These are phyloP conservation scores for Magallana angulata DNA, from an alignment of 1,140 invertebrate genomes.

Conservation along the genomic window DNA sequence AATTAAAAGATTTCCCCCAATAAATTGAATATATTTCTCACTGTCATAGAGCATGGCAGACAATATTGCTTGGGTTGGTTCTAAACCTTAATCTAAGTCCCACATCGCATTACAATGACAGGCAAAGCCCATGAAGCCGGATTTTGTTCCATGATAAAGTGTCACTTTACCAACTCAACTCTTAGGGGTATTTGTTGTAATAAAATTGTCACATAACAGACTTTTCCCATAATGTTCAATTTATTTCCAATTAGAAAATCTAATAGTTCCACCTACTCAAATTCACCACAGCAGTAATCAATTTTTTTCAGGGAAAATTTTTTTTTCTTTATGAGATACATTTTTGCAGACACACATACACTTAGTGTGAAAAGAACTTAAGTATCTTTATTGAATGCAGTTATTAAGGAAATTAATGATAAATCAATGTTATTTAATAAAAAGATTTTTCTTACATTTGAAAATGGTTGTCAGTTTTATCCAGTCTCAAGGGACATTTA, in stretches of 20 bases:
- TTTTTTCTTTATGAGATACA: neutral
- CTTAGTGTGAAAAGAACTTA: neutral
- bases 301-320: no score
- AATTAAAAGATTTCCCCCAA: neutral
- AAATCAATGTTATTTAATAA: no score
- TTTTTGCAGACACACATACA: neutral
- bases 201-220: constrained; percentile 34
- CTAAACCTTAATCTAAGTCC: constrained; percentile 3
- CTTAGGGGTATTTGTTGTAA: neutral
- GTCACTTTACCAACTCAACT: neutral
- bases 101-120: neutral
- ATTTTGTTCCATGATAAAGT: constrained; percentile 1
- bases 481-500: no score
- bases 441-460: no score
- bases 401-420: neutral
- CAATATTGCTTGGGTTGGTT: neutral
- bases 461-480: no score
- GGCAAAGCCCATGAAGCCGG: neutral
- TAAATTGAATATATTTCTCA: neutral
- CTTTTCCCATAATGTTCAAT: constrained; percentile 5
- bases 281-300: neutral
- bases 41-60: neutral
- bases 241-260: constrained; percentile 13
- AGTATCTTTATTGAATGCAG: neutral
- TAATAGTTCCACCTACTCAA: neutral